Percentiles rank a stretch among this genome's conserved stretches.
Evolutionary conservation across 2,888 invertebrate genomes (phyloP).

Genomic region (Zaprionus lineosus): DNA sequence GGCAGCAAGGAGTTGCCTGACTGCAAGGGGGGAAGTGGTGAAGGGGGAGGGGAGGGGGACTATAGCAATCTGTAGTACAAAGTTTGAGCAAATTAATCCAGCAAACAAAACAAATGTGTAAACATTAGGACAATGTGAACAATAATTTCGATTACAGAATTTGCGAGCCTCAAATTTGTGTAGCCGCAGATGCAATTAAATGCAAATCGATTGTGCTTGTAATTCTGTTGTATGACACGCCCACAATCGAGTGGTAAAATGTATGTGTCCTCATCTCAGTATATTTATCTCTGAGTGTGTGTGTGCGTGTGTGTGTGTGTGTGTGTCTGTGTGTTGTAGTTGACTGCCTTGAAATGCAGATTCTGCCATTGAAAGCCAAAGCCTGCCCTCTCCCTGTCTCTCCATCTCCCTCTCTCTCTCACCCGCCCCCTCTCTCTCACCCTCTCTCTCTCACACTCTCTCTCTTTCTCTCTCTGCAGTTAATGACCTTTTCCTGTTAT

Average conservation of each 20-base stretch:
- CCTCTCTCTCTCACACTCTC: no score
- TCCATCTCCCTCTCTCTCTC: no score
- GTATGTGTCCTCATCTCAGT: neutral
- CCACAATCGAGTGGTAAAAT: slow-evolving; percentile 28
- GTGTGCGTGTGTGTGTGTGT: slow-evolving; percentile 1
- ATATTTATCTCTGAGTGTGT: neutral
- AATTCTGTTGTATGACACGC: slow-evolving; percentile 29
- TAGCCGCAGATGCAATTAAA: slow-evolving; percentile 72
- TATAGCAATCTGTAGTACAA: slow-evolving; percentile 9
- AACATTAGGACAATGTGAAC: slow-evolving; percentile 72
- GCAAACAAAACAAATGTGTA: slow-evolving; percentile 67
- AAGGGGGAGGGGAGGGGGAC: no score
- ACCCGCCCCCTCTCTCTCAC: no score
- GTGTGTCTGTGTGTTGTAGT: slow-evolving; percentile 7
- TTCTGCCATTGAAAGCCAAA: slow-evolving; percentile 1
- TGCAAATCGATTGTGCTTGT: slow-evolving; percentile 73
- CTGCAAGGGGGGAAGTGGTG: no score
- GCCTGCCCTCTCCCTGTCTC: slow-evolving; percentile 4
- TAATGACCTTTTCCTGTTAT: slow-evolving; percentile 40
- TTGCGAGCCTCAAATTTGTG: slow-evolving; percentile 55
- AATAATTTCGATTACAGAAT: slow-evolving; percentile 67
- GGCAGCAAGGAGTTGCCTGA: no score
- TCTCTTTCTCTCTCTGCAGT: no score
- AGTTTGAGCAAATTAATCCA: slow-evolving; percentile 45
- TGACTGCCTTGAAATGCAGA: slow-evolving; percentile 5